Conservation (phyloP, 2,113 vertebrate genomes). For the Muntiacus reevesi region DNA sequence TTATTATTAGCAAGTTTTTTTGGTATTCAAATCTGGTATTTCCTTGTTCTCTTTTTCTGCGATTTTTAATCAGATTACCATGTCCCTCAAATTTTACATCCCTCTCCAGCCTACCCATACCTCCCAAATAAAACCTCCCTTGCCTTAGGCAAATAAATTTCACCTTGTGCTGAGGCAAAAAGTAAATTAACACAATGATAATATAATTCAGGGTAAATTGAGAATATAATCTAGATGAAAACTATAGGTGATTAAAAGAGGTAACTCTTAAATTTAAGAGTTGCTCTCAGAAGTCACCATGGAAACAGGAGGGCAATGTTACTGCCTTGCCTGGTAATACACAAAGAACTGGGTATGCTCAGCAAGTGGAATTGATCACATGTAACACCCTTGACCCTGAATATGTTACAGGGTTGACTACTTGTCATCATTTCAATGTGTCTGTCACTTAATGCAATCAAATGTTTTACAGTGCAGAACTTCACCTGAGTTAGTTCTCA, state of each 20-base stretch:
- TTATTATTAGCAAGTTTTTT: not conserved
- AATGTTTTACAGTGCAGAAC: not conserved
- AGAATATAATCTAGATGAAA: not conserved
- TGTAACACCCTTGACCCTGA: not conserved
- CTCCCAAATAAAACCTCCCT: not conserved
- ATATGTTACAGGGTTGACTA: not conserved
- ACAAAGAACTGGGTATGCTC: not conserved
- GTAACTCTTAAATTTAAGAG: not conserved
- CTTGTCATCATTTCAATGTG: constrained; percentile 9
- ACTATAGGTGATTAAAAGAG: constrained; percentile 16
- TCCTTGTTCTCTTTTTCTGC: constrained; percentile 8
- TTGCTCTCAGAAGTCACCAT: not conserved
- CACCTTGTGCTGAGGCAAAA: not conserved
- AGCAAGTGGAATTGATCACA: not conserved
- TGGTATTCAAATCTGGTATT: constrained; percentile 21
- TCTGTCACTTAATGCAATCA: constrained; percentile 32
- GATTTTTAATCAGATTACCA: not conserved
- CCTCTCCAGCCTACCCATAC: not conserved
- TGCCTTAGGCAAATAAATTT: constrained; percentile 38
- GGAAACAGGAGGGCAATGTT: not conserved
- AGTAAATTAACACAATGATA: not conserved
- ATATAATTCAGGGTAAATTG: not conserved
- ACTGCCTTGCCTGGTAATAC: not conserved
- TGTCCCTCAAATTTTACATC: not conserved
- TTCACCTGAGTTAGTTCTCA: constrained; percentile 18